Base-by-base conservation (phyloP, 23 tunicate species). In the Trididemnum miniatum region DNA sequence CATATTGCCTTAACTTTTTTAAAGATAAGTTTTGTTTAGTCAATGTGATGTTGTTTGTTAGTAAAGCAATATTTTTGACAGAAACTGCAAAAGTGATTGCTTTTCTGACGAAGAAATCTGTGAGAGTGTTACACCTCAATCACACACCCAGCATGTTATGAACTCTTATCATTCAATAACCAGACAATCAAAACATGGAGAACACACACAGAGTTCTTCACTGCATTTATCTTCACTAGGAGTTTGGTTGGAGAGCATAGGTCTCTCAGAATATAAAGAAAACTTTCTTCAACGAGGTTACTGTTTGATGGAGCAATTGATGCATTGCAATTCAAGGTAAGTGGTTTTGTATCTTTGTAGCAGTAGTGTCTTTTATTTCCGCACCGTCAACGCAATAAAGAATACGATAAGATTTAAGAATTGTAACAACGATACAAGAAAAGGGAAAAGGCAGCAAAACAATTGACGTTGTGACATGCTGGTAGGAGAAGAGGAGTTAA, bases 221-320 rank as follows among this genome's bases (percentile, higher is more conserved):
- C 5, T 15, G 18, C 27, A 74, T 26, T 9, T 65, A 35, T 65
- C 83, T 28, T 95, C 98, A 20, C 35, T 95, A n/a, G 95, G 95
- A 7, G 76, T 22, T 33, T 95, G 98, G 98, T 59, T 95, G 77
- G 95, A 89, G 0, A 89, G 92, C 35, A 65, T 95, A 32, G 85
- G 82, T 7, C 79, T 95, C 26, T 90, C 85, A 44, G 71, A 82
- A 37, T 95, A 85, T 69, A 82, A 86, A 82, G 98, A 95, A n/a
- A 82, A 71, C 28, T 90, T 89, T 30, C 66, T 63, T 23, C 74
- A 51, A 51, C 60, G 71, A 63, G 98, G 98, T 9, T 94, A 62
- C 81, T 65, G 59, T 20, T 35, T 91, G 37, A 63, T 89, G 74
- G 98, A 94, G 33, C 89, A 89, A 83, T n/a, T n/a, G n/a, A n/a